Evolutionary conservation across 1,140 invertebrate species (phyloP), one percentile per base, ranked within the genome.

Genomic region (Brachionus koreanus): DNA sequence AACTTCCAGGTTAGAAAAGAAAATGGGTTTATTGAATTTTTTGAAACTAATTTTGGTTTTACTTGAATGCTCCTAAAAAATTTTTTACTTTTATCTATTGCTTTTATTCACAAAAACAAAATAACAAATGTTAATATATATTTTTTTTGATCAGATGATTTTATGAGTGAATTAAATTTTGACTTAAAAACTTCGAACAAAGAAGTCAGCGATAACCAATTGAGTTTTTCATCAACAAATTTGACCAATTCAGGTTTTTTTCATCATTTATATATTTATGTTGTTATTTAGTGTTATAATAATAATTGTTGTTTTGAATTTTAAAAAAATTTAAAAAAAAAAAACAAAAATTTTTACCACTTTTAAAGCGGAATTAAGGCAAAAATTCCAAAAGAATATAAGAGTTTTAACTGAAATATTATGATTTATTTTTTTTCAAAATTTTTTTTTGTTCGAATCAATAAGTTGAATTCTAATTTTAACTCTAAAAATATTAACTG

Each of bases 111-210:
- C 19, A 43, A 9, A 10, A 9, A n/a, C n/a, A n/a, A 13, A 43
- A 25, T 0, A 74, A 2, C 10, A 2, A 29, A 29, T 65, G 2
- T 29, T 74, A 16, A 5, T 42, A 19, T n/a, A 29, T 67, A 33
- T 33, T 69, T 35, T 72, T 37, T 33, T 65, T 65, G 9, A 65
- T 33, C 63, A 72, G 69, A 16, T 74, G 69, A 74, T 74, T 46
- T 74, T 7, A 43, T 74, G 19, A 46, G 19, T 74, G 69, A 43
- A 23, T 46, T 74, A 25, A 74, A 74, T 49, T 74, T 74, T 12
- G 69, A 74, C 12, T 46, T 43, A 74, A 74, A 29, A 46, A 12
- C 23, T 3, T 25, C 39, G 13, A 74, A 19, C 12, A 49, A 12
- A 12, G 42, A 49, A 12, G 46, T 49, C 46, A 46, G 25, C 37